Evolutionary conservation across 2,888 invertebrate species (phyloP), one percentile per base, ranked within the genome.

Genomic region (Ornithoptera alexandrae): DNA sequence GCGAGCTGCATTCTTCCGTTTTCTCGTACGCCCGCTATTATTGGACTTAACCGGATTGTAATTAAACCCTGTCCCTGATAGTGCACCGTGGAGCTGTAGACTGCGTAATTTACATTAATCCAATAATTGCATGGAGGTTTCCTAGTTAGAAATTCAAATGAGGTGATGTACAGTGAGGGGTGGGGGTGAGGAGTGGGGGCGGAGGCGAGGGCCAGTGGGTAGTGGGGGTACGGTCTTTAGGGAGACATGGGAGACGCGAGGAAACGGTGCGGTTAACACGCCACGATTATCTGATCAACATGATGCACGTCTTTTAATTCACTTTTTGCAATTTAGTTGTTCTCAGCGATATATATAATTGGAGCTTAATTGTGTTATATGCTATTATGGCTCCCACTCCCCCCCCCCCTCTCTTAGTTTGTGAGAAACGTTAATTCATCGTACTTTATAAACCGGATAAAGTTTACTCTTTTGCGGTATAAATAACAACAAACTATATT

Each of bases 101-200:
- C 95, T 95, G 95, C 96, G 96, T 96, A 95, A 96, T 96, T 96
- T 96, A 96, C 96, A 96, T 96, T 96, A 96, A 96, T 96, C 96
- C 96, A 96, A 96, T 96, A 96, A 96, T 96, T 96, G 96, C 96
- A 96, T 95, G 96, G 96, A 95, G 96, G 96, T 96, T 95, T 95
- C 95, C 96, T 96, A 96, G 96, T 96, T 96, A 96, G 96, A 96
- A 96, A 96, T 96, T 96, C 96, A 96, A 96, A 96, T 96, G 95
- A 96, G 96, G 95, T 95, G 95, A 95, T 95, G 95, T 94, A 94
- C 94, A 93, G 93, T 85, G 86, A 79, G 84, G 80, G 74, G 65
- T 72, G 74, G 75, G 73, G 74, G 71, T 81, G 86, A 86, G 80
- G 65, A 81, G 83, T 80, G 78, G 81, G 80, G 75, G 78, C 81